These are phyloP conservation scores for Paedocypris sp. DNA, from an alignment of 2,113 vertebrate species.

Conservation along the genomic window DNA sequence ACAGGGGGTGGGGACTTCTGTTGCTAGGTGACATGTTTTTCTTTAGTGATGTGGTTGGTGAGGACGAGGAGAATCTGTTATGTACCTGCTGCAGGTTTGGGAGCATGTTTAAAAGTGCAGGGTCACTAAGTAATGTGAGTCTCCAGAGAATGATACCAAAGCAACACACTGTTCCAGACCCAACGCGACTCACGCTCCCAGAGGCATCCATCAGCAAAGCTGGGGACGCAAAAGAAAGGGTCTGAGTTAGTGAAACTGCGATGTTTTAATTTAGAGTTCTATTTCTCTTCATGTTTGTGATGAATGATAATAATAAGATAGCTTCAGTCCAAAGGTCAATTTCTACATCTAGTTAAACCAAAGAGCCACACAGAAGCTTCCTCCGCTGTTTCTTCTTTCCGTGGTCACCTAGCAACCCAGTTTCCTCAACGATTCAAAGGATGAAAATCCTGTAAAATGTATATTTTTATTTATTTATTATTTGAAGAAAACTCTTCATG, in stretches of 20 bases:
- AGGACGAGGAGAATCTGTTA: constrained; percentile 19
- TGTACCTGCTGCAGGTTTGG: not conserved
- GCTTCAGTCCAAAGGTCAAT: constrained; percentile 67
- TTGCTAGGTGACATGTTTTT: constrained; percentile 55
- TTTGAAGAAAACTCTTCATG: constrained; percentile 47
- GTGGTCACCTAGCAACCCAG: constrained; percentile 55
- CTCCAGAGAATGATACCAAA: constrained; percentile 67
- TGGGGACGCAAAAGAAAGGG: not conserved
- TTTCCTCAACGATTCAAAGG: constrained; percentile 66
- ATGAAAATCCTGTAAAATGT: constrained; percentile 57
- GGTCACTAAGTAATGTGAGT: constrained; percentile 44
- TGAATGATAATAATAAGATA: constrained; percentile 37
- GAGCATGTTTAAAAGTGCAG: constrained; percentile 18
- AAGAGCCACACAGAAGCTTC: constrained; percentile 62
- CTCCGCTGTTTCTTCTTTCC: constrained; percentile 48
- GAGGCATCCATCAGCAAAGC: too few species aligned
- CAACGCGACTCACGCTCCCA: constrained; percentile 23
- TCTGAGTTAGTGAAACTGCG: not conserved
- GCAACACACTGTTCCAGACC: constrained; percentile 48
- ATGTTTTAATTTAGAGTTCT: constrained; percentile 18
- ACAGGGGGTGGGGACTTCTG: constrained; percentile 46
- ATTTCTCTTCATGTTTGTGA: constrained; percentile 18
- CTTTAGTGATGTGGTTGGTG: constrained; percentile 10
- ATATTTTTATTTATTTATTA: constrained; percentile 73
- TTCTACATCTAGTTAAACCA: constrained; percentile 64